Evolutionary conservation across 1,140 invertebrate species (phyloP), one percentile per base, ranked within the genome.

Genomic region (Capitella teleta): DNA sequence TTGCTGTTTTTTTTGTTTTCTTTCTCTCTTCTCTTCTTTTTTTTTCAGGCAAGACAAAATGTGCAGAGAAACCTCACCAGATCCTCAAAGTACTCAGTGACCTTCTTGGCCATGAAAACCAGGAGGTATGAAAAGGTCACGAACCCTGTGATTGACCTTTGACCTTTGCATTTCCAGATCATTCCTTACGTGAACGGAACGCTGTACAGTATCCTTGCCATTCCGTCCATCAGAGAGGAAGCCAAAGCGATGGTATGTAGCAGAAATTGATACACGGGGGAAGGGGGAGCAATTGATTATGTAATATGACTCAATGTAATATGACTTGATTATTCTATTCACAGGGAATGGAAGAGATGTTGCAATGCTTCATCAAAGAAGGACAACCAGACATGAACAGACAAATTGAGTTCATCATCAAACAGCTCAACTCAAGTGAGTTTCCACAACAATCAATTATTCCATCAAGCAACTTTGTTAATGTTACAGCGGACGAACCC

Each of bases 151-250:
- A 4, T 36, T 34, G 0, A 10, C 10, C 32, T 34, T 10, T 34
- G 32, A 34, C 10, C 16, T 12, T 34, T 10, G 32, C 51, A 28
- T 43, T 58, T 61, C 23, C 55, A 79, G 77, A 76, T 78, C 38
- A 61, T 76, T 16, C 77, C 76, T 0, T 81, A 79, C 59, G 70
- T 80, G 12, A 79, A 79, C 62, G 78, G 78, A 28, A 72, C 76
- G 10, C 60, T 81, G 28, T 80, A 78, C 60, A 80, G 77, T 62
- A 77, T 80, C 49, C 57, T 80, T 21, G 68, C 66, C 1, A 75
- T 79, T 54, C 70, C 72, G 6, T 57, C 66, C 12, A 76, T 80
- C 10, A 68, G 77, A 48, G 72, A 78, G 42, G 75, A 78, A 51
- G 78, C 77, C 3, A 28, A 34, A 14, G 28, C 44, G 24, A 23